Conservation (phyloP, 2,113 vertebrate genomes). For the Paracanthobrama guichenoti region DNA sequence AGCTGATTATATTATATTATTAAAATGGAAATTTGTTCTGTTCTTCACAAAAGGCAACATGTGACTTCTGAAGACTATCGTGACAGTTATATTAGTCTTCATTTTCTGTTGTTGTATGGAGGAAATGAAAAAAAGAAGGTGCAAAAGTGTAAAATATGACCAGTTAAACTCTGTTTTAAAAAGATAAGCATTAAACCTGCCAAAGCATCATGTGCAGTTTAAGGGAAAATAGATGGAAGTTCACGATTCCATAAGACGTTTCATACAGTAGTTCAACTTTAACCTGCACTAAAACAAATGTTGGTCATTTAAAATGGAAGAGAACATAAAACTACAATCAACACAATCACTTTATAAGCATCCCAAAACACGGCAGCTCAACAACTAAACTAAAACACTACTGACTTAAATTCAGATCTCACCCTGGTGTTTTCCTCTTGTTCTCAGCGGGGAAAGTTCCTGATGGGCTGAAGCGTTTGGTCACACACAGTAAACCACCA, state of each 20-base stretch:
- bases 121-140: neutral
- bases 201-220: neutral
- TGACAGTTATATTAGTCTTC: neutral
- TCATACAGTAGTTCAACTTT: neutral
- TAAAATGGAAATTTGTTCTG: neutral
- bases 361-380: neutral
- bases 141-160: neutral
- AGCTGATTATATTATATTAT: neutral
- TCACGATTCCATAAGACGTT: neutral
- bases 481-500: neutral
- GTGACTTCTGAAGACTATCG: neutral
- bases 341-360: neutral
- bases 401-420: neutral
- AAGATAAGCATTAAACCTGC: neutral
- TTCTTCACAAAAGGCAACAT: neutral
- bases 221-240: neutral
- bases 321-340: neutral
- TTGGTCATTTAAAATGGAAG: too few species aligned
- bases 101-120: neutral
- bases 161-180: too few species aligned
- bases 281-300: neutral
- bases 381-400: neutral
- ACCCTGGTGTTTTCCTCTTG: neutral
- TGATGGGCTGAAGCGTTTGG: neutral
- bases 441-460: neutral